Base-by-base conservation (phyloP, 2,113 vertebrate genomes). In the Siniperca chuatsi region DNA sequence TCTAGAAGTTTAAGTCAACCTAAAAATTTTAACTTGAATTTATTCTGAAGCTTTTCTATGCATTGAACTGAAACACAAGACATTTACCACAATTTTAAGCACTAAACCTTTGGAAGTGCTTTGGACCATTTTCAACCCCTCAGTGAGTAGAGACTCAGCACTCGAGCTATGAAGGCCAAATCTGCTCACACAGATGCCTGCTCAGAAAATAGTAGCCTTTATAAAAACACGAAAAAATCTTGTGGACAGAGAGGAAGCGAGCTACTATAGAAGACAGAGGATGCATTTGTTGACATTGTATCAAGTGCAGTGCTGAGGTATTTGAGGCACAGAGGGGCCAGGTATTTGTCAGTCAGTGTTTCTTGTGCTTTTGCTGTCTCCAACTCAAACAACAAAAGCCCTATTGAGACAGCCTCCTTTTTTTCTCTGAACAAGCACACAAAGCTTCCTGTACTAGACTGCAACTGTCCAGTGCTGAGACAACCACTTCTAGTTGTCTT, bases 331-430 rank as follows among this genome's bases (percentile, higher is more conserved):
- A 82, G 87, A 86, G 92, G 92, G 93, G 95, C 95, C 97, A 98
- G 97, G 97, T 97, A 97, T 96, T 97, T 96, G 96, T 95, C 93
- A 93, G 90, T 92, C 91, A 90, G 89, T 92, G 92, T 92, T 92
- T 91, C 92, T 94, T 89, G 90, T 92, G 89, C 90, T 90, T 93
- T 90, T 88, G 88, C 91, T 86, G 87, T 96, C 94, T 86, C 87
- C 88, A 95, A 91, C 94, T 94, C 84, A 87, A 90, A 90, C 95
- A 97, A 98, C 98, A 99, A 98, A 99, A 97, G 96, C 95, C 92
- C 96, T 96, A 97, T 98, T 98, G 96, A 98, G 93, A 90, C 91
- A 50, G 89, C 84, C 94, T 93, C 93, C 90, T 93, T 64, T 62
- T 55, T 88, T 74, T 25, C 35, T 37, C 73, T 86, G 93, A 94